Evolutionary conservation across 2,888 invertebrate genomes (phyloP).

Genomic region (Andrena fulva): DNA sequence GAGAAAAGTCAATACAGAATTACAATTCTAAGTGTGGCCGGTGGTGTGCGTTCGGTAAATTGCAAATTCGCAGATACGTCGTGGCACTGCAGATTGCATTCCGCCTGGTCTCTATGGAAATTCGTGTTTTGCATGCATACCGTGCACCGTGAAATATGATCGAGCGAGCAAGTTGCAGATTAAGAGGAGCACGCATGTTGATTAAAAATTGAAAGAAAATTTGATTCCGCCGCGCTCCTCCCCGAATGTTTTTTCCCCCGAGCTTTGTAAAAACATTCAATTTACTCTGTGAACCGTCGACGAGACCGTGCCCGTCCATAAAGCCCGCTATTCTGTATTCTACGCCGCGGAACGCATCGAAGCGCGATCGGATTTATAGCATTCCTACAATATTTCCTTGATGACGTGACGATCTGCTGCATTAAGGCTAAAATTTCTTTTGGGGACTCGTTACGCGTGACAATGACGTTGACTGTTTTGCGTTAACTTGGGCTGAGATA

Average conservation of each 20-base stretch:
- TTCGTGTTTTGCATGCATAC: constrained; percentile 55
- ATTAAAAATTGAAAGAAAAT: constrained; percentile 41
- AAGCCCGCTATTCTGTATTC: background rate
- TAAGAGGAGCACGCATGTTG: constrained; percentile 28
- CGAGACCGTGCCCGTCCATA: background rate
- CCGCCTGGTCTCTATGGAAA: constrained; percentile 55
- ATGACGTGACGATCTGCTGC: background rate
- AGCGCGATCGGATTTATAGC: background rate
- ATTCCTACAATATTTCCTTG: background rate
- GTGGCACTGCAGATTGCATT: constrained; percentile 45
- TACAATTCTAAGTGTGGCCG: constrained; percentile 34
- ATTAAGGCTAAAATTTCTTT: no score
- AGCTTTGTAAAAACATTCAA: background rate
- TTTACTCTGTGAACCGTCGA: background rate
- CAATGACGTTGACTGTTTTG: no score
- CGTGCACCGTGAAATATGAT: constrained; percentile 48
- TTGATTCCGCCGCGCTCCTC: background rate
- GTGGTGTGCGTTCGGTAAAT: constrained; percentile 33
- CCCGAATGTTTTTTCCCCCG: background rate
- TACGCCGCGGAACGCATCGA: background rate
- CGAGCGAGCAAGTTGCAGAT: constrained; percentile 29
- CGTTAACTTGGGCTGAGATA: no score
- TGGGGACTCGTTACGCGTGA: no score
- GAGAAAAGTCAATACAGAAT: constrained; percentile 19
- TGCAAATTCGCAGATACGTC: constrained; percentile 38